Evolutionary conservation across 2,797 vertebrate species (phyloP).

Genomic region (Parauchenoglanis ngamensis): DNA sequence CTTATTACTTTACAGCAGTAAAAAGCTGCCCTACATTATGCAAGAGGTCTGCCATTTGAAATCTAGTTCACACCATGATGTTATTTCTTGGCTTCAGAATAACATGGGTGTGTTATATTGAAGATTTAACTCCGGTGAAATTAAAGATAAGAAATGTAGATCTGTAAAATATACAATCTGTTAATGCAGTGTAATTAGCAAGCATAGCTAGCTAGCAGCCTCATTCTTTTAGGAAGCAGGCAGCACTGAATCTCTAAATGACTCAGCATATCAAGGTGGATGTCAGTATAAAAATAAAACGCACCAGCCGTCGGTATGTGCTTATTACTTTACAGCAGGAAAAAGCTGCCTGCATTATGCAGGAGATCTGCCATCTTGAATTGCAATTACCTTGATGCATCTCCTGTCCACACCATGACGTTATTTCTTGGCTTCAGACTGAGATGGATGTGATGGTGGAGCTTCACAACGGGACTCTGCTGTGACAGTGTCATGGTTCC

Average conservation of each 20-base stretch:
- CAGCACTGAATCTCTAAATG: conserved; percentile 1
- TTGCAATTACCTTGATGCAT: conserved; percentile 25
- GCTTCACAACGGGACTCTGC: conserved; percentile 28
- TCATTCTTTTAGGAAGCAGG: not conserved
- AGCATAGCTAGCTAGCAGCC: not conserved
- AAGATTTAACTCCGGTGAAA: not conserved
- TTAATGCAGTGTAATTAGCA: not conserved
- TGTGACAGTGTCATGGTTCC: conserved; percentile 46
- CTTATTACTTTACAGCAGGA: conserved; percentile 15
- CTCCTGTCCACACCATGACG: conserved; percentile 15
- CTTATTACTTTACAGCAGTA: not conserved
- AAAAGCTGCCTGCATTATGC: not conserved
- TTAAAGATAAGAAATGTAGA: not conserved
- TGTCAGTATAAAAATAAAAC: not conserved
- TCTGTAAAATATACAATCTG: not conserved
- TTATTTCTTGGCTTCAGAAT: not conserved
- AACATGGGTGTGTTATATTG: too few relatives aligned
- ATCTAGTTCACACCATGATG: not conserved
- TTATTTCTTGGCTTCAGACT: conserved; percentile 25
- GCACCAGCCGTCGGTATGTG: not conserved
- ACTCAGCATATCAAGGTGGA: conserved; percentile 25
- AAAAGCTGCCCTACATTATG: not conserved
- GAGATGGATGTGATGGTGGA: conserved; percentile 11
- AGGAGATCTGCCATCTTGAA: conserved; percentile 23
- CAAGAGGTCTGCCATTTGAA: not conserved